A percentile compares a stretch with the other conserved stretches of the same genome.
Evolutionary conservation across 1,140 invertebrate genomes (phyloP).

Genomic region (Frieseomelitta varia): DNA sequence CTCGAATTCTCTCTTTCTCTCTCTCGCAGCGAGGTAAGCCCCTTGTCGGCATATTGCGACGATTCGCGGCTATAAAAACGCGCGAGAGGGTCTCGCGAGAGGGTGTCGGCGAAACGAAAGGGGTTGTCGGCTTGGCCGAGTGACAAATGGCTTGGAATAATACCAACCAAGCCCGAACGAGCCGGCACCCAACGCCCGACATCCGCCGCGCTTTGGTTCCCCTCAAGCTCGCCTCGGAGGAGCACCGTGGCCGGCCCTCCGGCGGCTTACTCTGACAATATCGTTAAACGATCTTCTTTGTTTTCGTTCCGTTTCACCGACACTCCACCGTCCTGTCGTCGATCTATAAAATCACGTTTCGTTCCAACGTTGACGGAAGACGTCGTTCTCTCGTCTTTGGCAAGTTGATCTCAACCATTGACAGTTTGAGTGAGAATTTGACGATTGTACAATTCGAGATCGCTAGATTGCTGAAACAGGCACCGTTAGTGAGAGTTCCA

Average conservation of each 20-base stretch:
- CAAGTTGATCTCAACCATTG: neutral
- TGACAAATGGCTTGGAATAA: slow-evolving; percentile 83
- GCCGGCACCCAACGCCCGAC: slow-evolving; percentile 72
- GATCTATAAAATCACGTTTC: neutral
- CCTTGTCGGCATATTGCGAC: slow-evolving; percentile 82
- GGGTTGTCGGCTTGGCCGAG: slow-evolving; percentile 76
- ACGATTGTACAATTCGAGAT: too few relatives aligned
- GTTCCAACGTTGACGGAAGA: neutral
- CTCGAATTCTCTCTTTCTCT: slow-evolving; percentile 59
- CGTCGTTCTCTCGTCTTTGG: slow-evolving; percentile 4
- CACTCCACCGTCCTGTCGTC: neutral
- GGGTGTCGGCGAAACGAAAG: slow-evolving; percentile 76
- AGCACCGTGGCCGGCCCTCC: slow-evolving; percentile 46
- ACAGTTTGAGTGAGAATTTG: neutral
- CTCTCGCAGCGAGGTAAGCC: slow-evolving; percentile 70
- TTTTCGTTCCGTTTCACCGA: slow-evolving; percentile 66
- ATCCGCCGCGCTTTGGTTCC: slow-evolving; percentile 67
- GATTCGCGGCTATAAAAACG: slow-evolving; percentile 82
- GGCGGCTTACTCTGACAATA: slow-evolving; percentile 69
- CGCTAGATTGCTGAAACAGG: too few relatives aligned
- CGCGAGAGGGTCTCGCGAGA: slow-evolving; percentile 46
- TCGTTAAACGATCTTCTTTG: slow-evolving; percentile 77
- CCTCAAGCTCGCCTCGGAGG: slow-evolving; percentile 61
- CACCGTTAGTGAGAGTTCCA: too few relatives aligned
- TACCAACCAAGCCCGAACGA: slow-evolving; percentile 77